Base-by-base conservation (phyloP, 2,797 vertebrate species). In the Pithecia hirsuta region DNA sequence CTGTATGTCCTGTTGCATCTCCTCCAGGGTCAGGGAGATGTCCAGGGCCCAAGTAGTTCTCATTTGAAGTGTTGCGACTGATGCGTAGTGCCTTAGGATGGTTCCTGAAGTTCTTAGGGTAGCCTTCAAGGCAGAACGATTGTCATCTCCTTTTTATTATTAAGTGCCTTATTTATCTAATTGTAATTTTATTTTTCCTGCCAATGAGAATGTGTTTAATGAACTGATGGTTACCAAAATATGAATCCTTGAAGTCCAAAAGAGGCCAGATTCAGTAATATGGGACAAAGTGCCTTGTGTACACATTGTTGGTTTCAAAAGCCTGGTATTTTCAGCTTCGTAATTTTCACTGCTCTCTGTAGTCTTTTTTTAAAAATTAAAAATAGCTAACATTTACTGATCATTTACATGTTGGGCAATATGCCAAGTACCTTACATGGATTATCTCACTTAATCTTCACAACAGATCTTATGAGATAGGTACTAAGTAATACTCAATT, bases 171-270 rank as follows among this genome's bases (percentile, higher is more conserved):
- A 70, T 78, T 74, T 90, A 59, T 48, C 28, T 92, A n/a, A 74
- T 67, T 88, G 12, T 85, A 70, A 76, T 61, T 94, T 96, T 22
- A 89, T 86, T 95, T 95, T 83, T 94, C 41, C 46, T 93, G 36
- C 70, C 11, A 33, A 17, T 83, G 28, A 76, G 89, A 74, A 7
- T 84, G 33, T 90, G n/a, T 92, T 95, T 87, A 64, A n/a, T 91
- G 70, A 90, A 28, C 55, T 83, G 1, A 17, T 39, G 24, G 24
- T 78, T 91, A 30, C 11, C 13, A 24, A 72, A 55, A 67, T 59
- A 72, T 36, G 75, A 88, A 22, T 74, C 48, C 39, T 94, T 67
- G 36, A 8, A 36, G 39, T 84, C 67, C 44, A 72, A 91, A 48
- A 28, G 52, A 75, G n/a, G 79, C 0, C 55, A 76, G 82, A 79